phyloP scores from a whole-genome alignment of 2,113 vertebrate species.

The Ascaphus truei region DNA sequence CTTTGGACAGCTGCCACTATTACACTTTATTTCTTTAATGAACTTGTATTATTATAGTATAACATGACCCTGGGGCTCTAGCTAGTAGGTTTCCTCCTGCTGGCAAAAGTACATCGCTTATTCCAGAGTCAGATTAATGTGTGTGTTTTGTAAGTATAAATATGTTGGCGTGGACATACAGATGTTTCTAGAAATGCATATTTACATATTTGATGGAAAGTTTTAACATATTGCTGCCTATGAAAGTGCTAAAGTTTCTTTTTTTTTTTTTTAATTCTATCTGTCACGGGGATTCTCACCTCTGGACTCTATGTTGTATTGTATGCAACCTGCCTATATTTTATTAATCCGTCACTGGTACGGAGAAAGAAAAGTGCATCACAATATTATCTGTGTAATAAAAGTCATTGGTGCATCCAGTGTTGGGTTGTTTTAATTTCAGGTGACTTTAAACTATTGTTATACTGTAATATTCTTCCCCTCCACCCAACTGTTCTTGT shows the following conservation, averaged over 20 bases:
- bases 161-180: constrained; percentile 11
- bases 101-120: neutral
- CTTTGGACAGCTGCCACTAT: constrained; percentile 22
- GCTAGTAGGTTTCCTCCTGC: neutral
- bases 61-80: neutral
- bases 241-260: neutral
- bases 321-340: constrained; percentile 18
- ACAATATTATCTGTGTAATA: neutral
- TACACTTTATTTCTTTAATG: constrained; percentile 36
- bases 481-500: too few species aligned
- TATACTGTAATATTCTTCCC: too few species aligned
- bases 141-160: constrained; percentile 36
- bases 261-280: neutral
- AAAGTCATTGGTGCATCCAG: constrained; percentile 9
- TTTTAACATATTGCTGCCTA: constrained; percentile 24
- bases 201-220: constrained; percentile 2
- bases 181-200: constrained; percentile 35
- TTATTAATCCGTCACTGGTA: constrained; percentile 14
- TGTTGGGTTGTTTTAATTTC: too few species aligned
- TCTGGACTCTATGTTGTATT: neutral
- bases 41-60: constrained; percentile 33
- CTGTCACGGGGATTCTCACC: neutral
- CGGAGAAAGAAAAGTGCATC: neutral
- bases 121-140: neutral
- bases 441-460: too few species aligned